Base-by-base conservation (phyloP, 2,113 vertebrate species). In the Microcebus ravelobensis region DNA sequence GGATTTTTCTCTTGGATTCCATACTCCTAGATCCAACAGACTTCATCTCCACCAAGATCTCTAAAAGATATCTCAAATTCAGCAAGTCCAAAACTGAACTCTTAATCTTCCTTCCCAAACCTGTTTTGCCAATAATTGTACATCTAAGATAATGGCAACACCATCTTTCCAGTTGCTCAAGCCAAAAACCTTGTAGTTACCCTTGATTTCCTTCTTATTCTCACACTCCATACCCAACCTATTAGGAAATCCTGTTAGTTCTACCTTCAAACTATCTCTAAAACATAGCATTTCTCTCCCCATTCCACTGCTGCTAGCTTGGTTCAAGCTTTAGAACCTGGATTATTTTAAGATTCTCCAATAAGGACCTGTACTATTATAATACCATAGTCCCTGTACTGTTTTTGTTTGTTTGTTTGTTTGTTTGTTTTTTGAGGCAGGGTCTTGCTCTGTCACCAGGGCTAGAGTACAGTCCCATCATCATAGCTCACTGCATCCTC, bases 21-120 rank as follows among this genome's bases (percentile, higher is more conserved):
- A 97, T 23, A 88, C 15, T 88, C 67, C 90, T 20, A 70, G 11
- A 52, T 63, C 6, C 85, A 95, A 67, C n/a, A 50, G n/a, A 89
- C 12, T 61, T 9, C 23, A 42, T 8, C 55, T 61, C 20, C 12
- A 42, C 34, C 79, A 71, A 20, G 57, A 79, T 63, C 70, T 21
- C 42, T 55, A 73, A 96, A 83, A 89, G 52, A 61, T 57, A 73
- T 42, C 34, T 68, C 48, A 57, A 63, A 82, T 65, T 57, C 73
- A 93, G 42, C 12, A 95, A 63, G 42, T 57, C 20, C 57, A 80
- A 83, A 70, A 61, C 8, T 42, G 18, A 67, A 91, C 36, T 57
- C 76, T 45, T 80, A 55, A 81, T 50, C 25, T 73, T 82, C 31
- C 65, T 81, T 95, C n/a, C 27, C 59, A 65, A 95, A n/a, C 4